phyloP scores from a whole-genome alignment of 2,888 invertebrate genomes.

The Tiphia femorata region DNA sequence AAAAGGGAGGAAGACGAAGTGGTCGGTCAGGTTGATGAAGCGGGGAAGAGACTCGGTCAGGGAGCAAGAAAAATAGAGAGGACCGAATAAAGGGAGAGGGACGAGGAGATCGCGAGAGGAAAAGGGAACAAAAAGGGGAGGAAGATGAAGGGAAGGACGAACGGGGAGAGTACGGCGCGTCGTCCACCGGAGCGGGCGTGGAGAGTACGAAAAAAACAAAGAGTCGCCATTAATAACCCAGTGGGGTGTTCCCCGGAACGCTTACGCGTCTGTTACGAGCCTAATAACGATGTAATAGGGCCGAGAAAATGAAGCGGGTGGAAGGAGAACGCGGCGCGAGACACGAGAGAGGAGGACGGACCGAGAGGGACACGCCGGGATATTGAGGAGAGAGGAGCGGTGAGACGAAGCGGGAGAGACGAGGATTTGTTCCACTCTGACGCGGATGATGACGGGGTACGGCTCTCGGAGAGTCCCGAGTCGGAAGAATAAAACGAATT shows the following conservation, averaged over 20 bases:
- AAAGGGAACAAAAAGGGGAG: constrained; percentile 3
- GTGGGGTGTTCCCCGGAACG: constrained; percentile 58
- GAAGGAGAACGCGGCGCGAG: constrained; percentile 16
- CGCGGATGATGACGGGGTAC: constrained; percentile 28
- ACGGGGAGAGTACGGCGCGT: constrained; percentile 20
- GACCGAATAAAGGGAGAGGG: background rate
- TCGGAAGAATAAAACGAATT: constrained; percentile 19
- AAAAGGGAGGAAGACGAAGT: constrained; percentile 2
- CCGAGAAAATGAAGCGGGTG: constrained; percentile 44
- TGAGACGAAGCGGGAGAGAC: no score
- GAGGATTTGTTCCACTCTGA: constrained; percentile 23
- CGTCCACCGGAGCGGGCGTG: constrained; percentile 44
- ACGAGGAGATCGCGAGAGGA: background rate
- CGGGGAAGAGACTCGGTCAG: no score
- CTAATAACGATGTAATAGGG: constrained; percentile 61
- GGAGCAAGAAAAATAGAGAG: background rate
- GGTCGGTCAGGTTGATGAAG: no score
- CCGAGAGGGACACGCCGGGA: background rate
- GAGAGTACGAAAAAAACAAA: constrained; percentile 50
- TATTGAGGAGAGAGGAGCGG: constrained; percentile 10
- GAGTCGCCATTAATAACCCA: constrained; percentile 60
- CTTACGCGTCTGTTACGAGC: constrained; percentile 57
- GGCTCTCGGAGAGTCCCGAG: constrained; percentile 17
- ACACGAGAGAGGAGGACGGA: constrained; percentile 16
- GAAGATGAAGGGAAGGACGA: background rate